Percentiles rank a stretch among this genome's conserved stretches.
phyloP scores from a whole-genome alignment of 2,888 invertebrate genomes.

The Athripsodes cinereus region DNA sequence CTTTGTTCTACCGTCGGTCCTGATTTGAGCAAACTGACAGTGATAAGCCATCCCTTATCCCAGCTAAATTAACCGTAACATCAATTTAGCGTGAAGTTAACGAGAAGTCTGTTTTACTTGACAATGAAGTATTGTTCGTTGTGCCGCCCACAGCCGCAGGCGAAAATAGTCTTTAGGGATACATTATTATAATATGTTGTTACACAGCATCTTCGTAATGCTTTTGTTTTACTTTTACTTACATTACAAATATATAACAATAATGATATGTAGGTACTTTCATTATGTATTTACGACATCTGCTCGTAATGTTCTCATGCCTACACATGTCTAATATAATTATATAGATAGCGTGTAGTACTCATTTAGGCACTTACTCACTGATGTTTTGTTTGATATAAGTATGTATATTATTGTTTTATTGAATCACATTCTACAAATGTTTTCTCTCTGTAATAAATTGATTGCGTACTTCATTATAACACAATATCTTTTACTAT shows the following conservation, averaged over 20 bases:
- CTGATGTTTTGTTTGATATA: background rate
- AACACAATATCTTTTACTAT: too few relatives aligned
- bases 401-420: background rate
- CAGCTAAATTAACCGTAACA: slow-evolving; percentile 19
- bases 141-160: slow-evolving; percentile 7
- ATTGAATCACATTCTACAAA: background rate
- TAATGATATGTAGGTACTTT: background rate
- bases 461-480: too few relatives aligned
- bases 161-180: slow-evolving; percentile 7
- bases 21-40: slow-evolving; percentile 13
- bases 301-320: too few relatives aligned
- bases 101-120: slow-evolving; percentile 19
- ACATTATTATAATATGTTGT: slow-evolving; percentile 1
- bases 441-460: background rate
- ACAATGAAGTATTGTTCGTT: slow-evolving; percentile 16
- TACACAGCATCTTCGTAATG: background rate
- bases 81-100: slow-evolving; percentile 20
- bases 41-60: slow-evolving; percentile 19
- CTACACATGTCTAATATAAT: too few relatives aligned
- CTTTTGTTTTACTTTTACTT: background rate
- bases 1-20: background rate
- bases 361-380: background rate
- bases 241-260: too few relatives aligned
- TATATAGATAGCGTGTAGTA: too few relatives aligned
- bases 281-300: background rate